phyloP scores from a whole-genome alignment of 53 echinoderm and acorn worm species.

The Antedon mediterranea region DNA sequence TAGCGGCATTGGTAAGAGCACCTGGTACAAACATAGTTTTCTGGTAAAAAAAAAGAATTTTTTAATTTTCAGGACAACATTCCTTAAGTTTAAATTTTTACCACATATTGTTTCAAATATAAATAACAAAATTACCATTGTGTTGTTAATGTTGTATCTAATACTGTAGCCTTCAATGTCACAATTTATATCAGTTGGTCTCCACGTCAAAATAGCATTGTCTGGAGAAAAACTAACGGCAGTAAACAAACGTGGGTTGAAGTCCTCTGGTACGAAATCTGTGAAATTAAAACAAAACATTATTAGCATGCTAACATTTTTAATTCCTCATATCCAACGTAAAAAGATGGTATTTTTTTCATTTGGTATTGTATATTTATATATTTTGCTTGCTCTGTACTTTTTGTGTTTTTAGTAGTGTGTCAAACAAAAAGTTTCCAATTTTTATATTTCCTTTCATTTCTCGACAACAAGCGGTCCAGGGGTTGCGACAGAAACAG shows the following conservation, averaged over 20 bases:
- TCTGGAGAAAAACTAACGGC: constrained; percentile 28
- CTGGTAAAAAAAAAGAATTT: neutral
- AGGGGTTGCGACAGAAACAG: too few species aligned
- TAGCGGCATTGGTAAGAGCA: constrained; percentile 17
- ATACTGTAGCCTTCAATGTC: constrained; percentile 72
- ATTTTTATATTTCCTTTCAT: too few species aligned
- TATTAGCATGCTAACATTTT: too few species aligned
- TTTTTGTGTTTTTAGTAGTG: too few species aligned
- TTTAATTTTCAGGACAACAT: too few species aligned
- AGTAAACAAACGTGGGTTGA: constrained; percentile 39
- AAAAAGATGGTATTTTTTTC: too few species aligned
- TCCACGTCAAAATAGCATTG: constrained; percentile 38
- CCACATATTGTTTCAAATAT: neutral
- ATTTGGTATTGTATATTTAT: too few species aligned
- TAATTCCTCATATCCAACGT: too few species aligned
- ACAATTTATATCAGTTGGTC: constrained; percentile 35
- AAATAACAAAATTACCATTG: neutral
- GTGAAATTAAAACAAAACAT: neutral
- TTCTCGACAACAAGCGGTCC: too few species aligned
- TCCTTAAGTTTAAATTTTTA: too few species aligned
- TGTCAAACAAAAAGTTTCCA: too few species aligned
- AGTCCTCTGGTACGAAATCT: constrained; percentile 47
- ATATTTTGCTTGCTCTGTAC: too few species aligned
- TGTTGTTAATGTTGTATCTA: constrained; percentile 29
- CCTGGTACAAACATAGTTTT: constrained; percentile 32